These are phyloP conservation scores for Tragelaphus oryx DNA, from an alignment of 2,797 vertebrate species.

Conservation along the genomic window DNA sequence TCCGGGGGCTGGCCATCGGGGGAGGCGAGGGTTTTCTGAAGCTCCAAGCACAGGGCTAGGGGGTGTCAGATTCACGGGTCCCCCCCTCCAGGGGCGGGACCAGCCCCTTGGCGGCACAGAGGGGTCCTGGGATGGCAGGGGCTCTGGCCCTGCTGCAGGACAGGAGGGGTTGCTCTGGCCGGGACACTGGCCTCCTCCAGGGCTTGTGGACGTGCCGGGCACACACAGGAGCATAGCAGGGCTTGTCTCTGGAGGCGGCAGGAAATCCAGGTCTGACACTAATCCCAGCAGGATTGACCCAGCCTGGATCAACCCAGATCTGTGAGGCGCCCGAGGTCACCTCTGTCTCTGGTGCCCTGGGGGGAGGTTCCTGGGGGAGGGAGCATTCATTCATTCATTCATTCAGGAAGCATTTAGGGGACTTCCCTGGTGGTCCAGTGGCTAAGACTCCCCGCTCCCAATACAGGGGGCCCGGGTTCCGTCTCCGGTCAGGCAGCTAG, in stretches of 20 bases:
- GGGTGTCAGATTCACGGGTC: neutral
- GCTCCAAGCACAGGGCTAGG: accelerated
- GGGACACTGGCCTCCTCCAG: neutral
- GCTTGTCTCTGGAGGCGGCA: neutral
- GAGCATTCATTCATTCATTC: neutral
- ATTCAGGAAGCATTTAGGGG: neutral
- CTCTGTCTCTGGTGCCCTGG: neutral
- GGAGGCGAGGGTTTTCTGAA: neutral
- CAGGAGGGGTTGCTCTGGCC: neutral
- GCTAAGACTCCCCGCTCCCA: neutral
- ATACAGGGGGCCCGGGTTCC: neutral
- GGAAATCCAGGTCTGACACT: neutral
- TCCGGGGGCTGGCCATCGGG: accelerated
- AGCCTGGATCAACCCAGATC: too few species aligned
- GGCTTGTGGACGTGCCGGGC: neutral
- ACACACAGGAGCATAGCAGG: neutral
- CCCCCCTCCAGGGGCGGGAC: neutral
- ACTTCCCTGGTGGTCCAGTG: neutral
- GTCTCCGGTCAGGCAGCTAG: neutral
- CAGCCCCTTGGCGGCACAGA: accelerated
- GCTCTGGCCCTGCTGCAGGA: neutral
- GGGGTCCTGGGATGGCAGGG: neutral
- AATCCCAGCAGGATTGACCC: neutral
- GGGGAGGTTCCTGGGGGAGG: too few species aligned
- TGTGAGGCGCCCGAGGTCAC: accelerated